Evolutionary conservation across 1,140 invertebrate genomes (phyloP).

Genomic region (Saccostrea cuccullata): DNA sequence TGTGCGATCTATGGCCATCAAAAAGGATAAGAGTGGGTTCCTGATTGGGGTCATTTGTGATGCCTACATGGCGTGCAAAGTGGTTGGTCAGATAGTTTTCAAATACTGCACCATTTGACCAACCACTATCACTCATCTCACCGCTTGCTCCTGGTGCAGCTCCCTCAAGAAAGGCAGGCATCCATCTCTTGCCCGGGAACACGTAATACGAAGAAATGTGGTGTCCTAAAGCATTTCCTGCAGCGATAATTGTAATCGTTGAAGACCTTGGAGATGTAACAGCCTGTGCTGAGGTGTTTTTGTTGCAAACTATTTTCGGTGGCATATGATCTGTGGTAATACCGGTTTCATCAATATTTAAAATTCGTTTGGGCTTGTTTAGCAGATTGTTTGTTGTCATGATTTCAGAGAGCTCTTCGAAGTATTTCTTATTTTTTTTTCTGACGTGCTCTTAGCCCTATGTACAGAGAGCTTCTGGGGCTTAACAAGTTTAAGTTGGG

Average conservation of each 20-base stretch:
- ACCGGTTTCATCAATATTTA: constrained; percentile 50
- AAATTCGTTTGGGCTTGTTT: constrained; percentile 43
- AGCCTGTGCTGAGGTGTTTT: constrained; percentile 18
- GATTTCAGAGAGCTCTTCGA: constrained; percentile 3
- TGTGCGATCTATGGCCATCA: too few species aligned
- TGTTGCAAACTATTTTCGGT: constrained; percentile 39
- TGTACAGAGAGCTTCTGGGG: too few species aligned
- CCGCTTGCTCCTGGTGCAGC: constrained; percentile 75
- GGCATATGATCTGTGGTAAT: too few species aligned
- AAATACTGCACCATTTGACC: constrained; percentile 78
- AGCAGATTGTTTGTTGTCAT: constrained; percentile 38
- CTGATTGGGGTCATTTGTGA: too few species aligned
- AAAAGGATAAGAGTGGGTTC: too few species aligned
- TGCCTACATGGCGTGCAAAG: too few species aligned
- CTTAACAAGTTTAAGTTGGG: too few species aligned
- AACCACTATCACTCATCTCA: constrained; percentile 76
- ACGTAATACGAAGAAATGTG: constrained; percentile 65
- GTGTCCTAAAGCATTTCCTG: constrained; percentile 64
- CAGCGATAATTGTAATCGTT: constrained; percentile 45
- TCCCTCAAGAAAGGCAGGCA: constrained; percentile 75
- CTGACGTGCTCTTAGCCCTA: too few species aligned
- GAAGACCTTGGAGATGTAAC: constrained; percentile 24
- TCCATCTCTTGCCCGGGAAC: constrained; percentile 62
- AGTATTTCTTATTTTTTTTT: constrained; percentile 17
- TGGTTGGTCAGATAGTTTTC: too few species aligned